Base-by-base conservation (phyloP, 2,888 invertebrate species). In the Drosophila seclusa region DNA sequence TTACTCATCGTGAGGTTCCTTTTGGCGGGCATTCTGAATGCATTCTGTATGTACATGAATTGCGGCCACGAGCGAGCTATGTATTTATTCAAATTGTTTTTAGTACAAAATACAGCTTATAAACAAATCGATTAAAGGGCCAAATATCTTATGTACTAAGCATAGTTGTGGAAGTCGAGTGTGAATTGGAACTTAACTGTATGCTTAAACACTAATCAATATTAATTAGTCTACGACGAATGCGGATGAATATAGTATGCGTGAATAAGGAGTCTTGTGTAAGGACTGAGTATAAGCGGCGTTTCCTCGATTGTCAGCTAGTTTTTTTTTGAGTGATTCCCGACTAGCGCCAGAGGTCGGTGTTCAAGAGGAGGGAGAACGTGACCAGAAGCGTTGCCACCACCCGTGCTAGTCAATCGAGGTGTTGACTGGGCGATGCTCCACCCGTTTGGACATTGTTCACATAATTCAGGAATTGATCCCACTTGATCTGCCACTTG, bases 401-500 rank as follows among this genome's bases (percentile, higher is more conserved):
- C 89, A 90, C 84, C 84, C 90, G 86, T 82, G 83, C 89, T 91
- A 91, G 91, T 91, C 91, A 91, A 89, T 89, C 89, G 72, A 90
- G 64, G 32, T 65, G 75, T 48, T 78, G 86, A n/a, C 76, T 18
- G 27, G 81, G 31, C 4, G 79, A 4, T 53, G 66, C 0, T 6
- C 34, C 75, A 45, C 0, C 16, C 16, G 32, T 10, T 1, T 40
- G 29, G 5, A 78, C 82, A 0, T 78, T 72, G 31, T 91, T 82
- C 5, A 91, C 78, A 18, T 68, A 93, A 27, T 74, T 91, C 48
- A 96, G 92, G 90, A 95, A 96, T 2, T 82, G 67, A 57, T 94
- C 90, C 96, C 96, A 96, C 65, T 94, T 93, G 0, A 40, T 34
- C 69, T 94, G 80, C 94, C 96, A 96, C 48, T 93, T 93, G 4